These are phyloP conservation scores for Xyliphius kryptos DNA, from an alignment of 2,113 vertebrate species.

Conservation along the genomic window DNA sequence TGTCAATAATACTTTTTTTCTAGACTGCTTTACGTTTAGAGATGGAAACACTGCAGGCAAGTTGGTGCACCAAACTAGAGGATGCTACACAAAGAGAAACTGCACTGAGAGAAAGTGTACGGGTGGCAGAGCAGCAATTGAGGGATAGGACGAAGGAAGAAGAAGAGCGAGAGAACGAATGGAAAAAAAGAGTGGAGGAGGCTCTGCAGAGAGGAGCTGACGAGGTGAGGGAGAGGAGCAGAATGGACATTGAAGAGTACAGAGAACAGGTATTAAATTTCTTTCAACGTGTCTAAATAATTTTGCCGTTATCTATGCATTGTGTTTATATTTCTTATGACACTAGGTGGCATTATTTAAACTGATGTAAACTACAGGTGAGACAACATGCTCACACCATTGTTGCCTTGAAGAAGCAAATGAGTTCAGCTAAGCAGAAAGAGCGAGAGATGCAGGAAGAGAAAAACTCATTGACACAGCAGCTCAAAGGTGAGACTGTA, in stretches of 20 bases:
- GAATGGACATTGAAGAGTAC: constrained; percentile 52
- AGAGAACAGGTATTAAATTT: constrained; percentile 59
- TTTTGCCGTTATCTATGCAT: background rate
- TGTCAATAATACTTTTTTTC: background rate
- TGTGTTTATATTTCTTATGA: background rate
- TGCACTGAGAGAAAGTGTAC: constrained; percentile 13
- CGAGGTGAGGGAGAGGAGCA: constrained; percentile 44
- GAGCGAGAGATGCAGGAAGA: constrained; percentile 26
- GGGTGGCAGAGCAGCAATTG: constrained; percentile 29
- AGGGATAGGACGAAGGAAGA: constrained; percentile 33
- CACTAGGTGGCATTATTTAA: too few relatives aligned
- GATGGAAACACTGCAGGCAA: constrained; percentile 9
- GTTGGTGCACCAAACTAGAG: constrained; percentile 21
- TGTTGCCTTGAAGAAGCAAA: too few relatives aligned
- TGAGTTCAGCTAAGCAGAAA: constrained; percentile 39
- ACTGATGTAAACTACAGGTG: too few relatives aligned
- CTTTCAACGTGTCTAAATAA: background rate
- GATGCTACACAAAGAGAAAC: constrained; percentile 25
- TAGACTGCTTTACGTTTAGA: constrained; percentile 29
- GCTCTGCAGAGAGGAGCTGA: constrained; percentile 40
- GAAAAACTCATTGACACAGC: constrained; percentile 32
- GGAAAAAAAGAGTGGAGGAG: constrained; percentile 27
- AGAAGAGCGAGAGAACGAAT: constrained; percentile 32
- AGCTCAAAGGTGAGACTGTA: constrained; percentile 51
- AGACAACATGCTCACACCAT: too few relatives aligned